Conservation (phyloP, 1,140 invertebrate genomes). For the Melitaea cinxia region DNA sequence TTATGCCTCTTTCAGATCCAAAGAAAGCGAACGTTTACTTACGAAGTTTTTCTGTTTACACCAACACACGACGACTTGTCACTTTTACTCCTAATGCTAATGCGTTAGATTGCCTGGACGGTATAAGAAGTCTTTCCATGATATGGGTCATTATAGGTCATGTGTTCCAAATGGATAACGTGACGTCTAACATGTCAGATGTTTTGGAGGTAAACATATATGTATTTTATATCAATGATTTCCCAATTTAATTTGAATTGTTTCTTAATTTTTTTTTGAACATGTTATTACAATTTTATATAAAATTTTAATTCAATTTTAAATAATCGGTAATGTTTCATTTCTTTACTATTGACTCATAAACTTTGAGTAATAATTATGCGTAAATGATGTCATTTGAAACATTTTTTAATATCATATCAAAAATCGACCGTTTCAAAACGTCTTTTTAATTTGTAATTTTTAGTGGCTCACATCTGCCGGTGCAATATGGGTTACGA, state of each 20-base stretch:
- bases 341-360: no score
- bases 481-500: slow-evolving; percentile 52
- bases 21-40: slow-evolving; percentile 30
- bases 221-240: not conserved
- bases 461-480: slow-evolving; percentile 59
- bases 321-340: no score
- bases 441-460: no score
- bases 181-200: slow-evolving; percentile 16
- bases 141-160: slow-evolving; percentile 87
- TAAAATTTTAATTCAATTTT: no score
- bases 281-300: no score
- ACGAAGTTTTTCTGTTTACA: slow-evolving; percentile 58
- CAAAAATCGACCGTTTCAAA: no score
- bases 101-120: slow-evolving; percentile 78
- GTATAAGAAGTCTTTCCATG: slow-evolving; percentile 84
- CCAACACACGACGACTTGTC: slow-evolving; percentile 50
- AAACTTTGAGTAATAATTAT: no score
- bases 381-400: no score
- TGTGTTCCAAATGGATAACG: slow-evolving; percentile 49
- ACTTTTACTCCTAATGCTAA: slow-evolving; percentile 43
- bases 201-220: slow-evolving; percentile 19
- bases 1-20: slow-evolving; percentile 35
- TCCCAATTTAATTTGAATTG: slow-evolving; percentile 21
- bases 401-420: no score
- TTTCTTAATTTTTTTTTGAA: no score